Evolutionary conservation across 2,888 invertebrate genomes (phyloP).

Genomic region (Drosophila infuscata): DNA sequence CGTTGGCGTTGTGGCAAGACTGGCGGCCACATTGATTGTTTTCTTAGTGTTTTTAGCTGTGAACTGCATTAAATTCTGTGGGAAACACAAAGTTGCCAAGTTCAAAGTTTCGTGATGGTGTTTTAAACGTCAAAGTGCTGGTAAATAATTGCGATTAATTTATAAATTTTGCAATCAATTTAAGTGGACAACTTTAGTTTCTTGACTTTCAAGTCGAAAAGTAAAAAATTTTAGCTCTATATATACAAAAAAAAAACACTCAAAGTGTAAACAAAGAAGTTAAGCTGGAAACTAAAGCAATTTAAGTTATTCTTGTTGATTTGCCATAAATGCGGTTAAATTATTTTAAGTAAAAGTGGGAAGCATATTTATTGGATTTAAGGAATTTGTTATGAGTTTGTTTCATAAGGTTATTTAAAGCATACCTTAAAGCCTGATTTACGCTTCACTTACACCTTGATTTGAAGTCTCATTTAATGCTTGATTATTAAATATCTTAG

Average conservation of each 20-base stretch:
- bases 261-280: neutral
- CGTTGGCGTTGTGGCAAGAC: neutral
- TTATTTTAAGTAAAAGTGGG: neutral
- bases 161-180: slow-evolving; percentile 41
- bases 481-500: neutral
- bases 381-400: neutral
- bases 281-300: neutral
- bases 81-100: slow-evolving; percentile 37
- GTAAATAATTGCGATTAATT: slow-evolving; percentile 44
- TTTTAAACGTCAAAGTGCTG: slow-evolving; percentile 30
- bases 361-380: neutral
- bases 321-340: neutral
- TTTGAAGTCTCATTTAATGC: neutral
- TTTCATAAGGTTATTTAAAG: neutral
- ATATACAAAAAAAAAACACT: neutral
- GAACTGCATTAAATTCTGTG: slow-evolving; percentile 15
- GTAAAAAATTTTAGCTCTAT: neutral
- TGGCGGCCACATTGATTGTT: slow-evolving; percentile 25
- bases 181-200: slow-evolving; percentile 31
- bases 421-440: neutral
- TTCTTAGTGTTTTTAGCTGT: neutral
- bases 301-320: neutral
- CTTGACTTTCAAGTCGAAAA: slow-evolving; percentile 1
- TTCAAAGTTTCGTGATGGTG: slow-evolving; percentile 31
- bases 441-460: neutral